Conservation (phyloP, 2,888 invertebrate genomes). For the Scaptomyza flava region DNA sequence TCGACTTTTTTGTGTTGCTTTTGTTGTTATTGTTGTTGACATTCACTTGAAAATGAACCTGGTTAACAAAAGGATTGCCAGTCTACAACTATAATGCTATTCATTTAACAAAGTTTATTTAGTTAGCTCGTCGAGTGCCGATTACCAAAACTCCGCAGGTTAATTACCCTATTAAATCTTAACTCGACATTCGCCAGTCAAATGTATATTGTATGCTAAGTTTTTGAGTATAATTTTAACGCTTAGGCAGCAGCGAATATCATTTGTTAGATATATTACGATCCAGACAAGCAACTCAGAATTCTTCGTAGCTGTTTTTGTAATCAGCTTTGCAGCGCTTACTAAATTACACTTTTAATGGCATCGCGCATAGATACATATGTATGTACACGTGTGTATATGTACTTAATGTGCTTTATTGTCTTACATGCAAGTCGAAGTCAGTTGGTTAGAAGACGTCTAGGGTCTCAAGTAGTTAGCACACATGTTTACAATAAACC, state of each 20-base stretch:
- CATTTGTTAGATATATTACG: neutral
- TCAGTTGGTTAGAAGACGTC: slow-evolving; percentile 33
- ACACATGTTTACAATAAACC: slow-evolving; percentile 76
- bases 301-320: too few relatives aligned
- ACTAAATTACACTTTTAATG: slow-evolving; percentile 44
- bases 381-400: slow-evolving; percentile 4
- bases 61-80: slow-evolving; percentile 16
- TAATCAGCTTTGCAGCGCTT: slow-evolving; percentile 11
- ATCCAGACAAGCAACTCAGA: too few relatives aligned
- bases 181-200: slow-evolving; percentile 4
- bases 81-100: slow-evolving; percentile 4
- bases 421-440: slow-evolving; percentile 41
- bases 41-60: slow-evolving; percentile 21
- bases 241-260: neutral
- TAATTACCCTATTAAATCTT: slow-evolving; percentile 15
- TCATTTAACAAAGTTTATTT: slow-evolving; percentile 3
- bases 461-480: slow-evolving; percentile 63
- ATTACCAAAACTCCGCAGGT: slow-evolving; percentile 15
- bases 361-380: neutral
- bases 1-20: neutral
- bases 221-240: neutral
- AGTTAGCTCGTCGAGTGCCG: neutral
- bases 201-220: neutral
- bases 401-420: slow-evolving; percentile 33
- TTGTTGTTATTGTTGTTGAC: slow-evolving; percentile 10